Evolutionary conservation across 2,113 vertebrate species (phyloP).

Genomic region (Podiceps cristatus): DNA sequence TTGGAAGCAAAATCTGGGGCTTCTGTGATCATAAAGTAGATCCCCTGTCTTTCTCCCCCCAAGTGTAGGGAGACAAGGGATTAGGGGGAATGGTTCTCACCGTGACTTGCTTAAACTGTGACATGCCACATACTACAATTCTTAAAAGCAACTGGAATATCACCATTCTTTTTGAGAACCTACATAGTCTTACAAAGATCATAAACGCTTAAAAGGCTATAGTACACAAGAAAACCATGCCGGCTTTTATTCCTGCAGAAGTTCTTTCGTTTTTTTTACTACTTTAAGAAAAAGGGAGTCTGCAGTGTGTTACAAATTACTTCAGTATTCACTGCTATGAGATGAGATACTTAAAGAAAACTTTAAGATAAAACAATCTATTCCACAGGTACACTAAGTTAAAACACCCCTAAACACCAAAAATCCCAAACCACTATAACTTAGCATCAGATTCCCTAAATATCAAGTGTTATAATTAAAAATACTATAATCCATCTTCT

Average conservation of each 20-base stretch:
- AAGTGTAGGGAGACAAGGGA: neutral
- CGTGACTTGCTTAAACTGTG: neutral
- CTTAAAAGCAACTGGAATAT: neutral
- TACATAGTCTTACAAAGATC: neutral
- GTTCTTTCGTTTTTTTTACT: neutral
- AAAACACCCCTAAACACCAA: neutral
- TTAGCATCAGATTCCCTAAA: neutral
- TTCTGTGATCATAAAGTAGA: neutral
- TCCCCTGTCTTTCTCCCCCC: rapidly evolving
- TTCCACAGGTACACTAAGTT: neutral
- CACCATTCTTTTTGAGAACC: neutral
- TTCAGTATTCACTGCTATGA: neutral
- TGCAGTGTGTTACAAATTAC: neutral
- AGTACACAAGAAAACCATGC: neutral
- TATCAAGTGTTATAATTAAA: neutral
- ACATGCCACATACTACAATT: neutral
- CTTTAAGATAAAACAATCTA: neutral
- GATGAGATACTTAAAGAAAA: neutral
- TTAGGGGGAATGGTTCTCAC: neutral
- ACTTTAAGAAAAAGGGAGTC: neutral
- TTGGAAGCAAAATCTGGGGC: neutral
- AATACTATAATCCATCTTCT: neutral
- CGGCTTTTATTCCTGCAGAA: neutral
- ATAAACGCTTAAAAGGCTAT: neutral
- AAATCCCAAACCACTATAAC: neutral